Percentiles rank a stretch among this genome's conserved stretches.
phyloP scores from a whole-genome alignment of 2,797 vertebrate genomes.

The Eutrigla gurnardus region DNA sequence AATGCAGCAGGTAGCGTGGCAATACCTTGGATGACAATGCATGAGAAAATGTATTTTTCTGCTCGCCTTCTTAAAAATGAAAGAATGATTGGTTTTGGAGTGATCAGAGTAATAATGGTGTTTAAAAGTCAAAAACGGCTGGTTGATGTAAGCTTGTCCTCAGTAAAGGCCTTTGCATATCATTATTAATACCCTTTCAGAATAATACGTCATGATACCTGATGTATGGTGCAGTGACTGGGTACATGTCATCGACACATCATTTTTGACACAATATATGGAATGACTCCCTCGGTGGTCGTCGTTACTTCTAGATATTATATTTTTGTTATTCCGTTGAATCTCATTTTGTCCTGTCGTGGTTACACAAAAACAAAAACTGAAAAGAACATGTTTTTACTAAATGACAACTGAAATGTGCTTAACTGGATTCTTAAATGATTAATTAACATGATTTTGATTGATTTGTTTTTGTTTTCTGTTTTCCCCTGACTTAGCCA shows the following conservation, averaged over 20 bases:
- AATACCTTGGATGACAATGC: not conserved
- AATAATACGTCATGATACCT: not conserved
- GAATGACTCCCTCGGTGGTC: conserved; percentile 4
- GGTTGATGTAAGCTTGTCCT: not conserved
- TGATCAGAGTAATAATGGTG: not conserved
- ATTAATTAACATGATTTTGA: conserved; percentile 7
- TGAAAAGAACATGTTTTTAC: conserved; percentile 4
- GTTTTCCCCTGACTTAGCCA: not conserved
- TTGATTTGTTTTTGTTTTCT: conserved; percentile 1
- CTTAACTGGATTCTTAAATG: conserved; percentile 12
- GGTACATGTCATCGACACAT: not conserved
- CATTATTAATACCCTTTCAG: not conserved
- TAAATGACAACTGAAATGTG: conserved; percentile 19
- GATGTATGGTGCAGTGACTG: not conserved
- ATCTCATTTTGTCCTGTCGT: conserved; percentile 1
- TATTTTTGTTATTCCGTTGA: conserved; percentile 21
- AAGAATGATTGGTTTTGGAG: not conserved
- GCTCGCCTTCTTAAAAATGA: conserved; percentile 14
- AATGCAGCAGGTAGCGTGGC: not conserved
- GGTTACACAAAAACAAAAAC: conserved; percentile 9
- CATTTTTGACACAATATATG: conserved; percentile 1
- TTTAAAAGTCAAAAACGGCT: not conserved
- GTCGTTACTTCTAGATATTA: conserved; percentile 1
- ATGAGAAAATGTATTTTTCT: not conserved
- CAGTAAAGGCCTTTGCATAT: conserved; percentile 13